Percentiles rank a stretch among this genome's conserved stretches.
These are phyloP conservation scores for Helicoverpa assulta DNA, from an alignment of 2,888 invertebrate species.

Conservation along the genomic window DNA sequence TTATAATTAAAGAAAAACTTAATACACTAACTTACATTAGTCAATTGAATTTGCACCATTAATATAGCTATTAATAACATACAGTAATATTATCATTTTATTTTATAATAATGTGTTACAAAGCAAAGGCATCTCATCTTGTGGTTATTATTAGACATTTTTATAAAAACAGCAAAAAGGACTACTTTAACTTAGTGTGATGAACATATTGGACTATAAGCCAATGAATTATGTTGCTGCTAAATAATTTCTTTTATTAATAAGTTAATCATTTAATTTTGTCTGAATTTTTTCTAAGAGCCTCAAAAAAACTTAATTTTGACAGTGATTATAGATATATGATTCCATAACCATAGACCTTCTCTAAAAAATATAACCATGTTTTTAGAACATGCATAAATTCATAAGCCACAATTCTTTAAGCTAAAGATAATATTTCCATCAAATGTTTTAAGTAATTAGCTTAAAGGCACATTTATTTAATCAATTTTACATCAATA, in stretches of 20 bases:
- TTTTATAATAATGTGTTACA: conserved; percentile 9
- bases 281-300: neutral
- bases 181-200: too few species aligned
- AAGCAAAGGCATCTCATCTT: conserved; percentile 24
- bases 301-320: neutral
- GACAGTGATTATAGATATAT: neutral
- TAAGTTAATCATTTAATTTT: too few species aligned
- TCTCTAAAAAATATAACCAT: too few species aligned
- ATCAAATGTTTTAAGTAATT: conserved; percentile 23
- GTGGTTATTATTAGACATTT: neutral
- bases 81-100: conserved; percentile 21
- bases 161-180: too few species aligned
- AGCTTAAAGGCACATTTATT: conserved; percentile 44
- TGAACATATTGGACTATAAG: too few species aligned
- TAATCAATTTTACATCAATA: conserved; percentile 39
- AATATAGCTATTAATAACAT: conserved; percentile 2
- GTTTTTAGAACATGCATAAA: neutral
- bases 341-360: neutral
- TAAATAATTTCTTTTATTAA: too few species aligned
- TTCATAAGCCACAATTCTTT: conserved; percentile 3
- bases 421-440: neutral
- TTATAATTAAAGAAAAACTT: conserved; percentile 54
- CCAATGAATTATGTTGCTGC: too few species aligned
- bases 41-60: conserved; percentile 51
- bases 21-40: conserved; percentile 46